Evolutionary conservation across 2,888 invertebrate genomes (phyloP).

Genomic region (Drosophila falleni): DNA sequence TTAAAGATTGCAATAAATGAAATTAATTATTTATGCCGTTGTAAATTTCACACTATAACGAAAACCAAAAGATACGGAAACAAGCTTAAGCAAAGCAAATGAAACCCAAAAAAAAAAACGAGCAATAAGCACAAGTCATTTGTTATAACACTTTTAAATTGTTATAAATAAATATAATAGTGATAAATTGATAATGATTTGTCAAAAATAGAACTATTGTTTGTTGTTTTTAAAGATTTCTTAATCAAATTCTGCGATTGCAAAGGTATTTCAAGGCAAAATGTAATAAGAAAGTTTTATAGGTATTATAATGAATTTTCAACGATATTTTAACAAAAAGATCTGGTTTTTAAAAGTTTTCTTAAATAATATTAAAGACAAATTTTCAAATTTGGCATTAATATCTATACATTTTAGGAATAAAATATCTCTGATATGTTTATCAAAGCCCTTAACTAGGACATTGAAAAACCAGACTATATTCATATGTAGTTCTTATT

Average conservation of each 20-base stretch:
- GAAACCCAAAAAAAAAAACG: background rate
- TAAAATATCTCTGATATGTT: no score
- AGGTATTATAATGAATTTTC: background rate
- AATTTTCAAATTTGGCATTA: no score
- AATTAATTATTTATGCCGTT: conserved; percentile 4
- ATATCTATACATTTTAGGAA: no score
- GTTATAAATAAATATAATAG: conserved; percentile 14
- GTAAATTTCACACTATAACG: conserved; percentile 14
- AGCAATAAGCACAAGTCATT: conserved; percentile 10
- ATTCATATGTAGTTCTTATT: no score
- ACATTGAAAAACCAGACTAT: no score
- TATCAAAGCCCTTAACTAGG: no score
- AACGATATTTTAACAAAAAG: background rate
- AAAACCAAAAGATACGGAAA: conserved; percentile 8
- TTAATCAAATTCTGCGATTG: background rate
- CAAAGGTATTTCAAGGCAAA: background rate
- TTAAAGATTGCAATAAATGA: conserved; percentile 21
- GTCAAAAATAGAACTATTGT: conserved; percentile 6
- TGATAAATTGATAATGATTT: conserved; percentile 10
- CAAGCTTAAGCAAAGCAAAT: background rate
- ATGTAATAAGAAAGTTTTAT: background rate
- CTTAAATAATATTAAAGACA: no score
- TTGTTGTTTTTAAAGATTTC: background rate
- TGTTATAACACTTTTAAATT: conserved; percentile 17
- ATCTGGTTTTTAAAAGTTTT: no score